These are phyloP conservation scores for Psettodes erumei DNA, from an alignment of 2,113 vertebrate genomes.

Conservation along the genomic window DNA sequence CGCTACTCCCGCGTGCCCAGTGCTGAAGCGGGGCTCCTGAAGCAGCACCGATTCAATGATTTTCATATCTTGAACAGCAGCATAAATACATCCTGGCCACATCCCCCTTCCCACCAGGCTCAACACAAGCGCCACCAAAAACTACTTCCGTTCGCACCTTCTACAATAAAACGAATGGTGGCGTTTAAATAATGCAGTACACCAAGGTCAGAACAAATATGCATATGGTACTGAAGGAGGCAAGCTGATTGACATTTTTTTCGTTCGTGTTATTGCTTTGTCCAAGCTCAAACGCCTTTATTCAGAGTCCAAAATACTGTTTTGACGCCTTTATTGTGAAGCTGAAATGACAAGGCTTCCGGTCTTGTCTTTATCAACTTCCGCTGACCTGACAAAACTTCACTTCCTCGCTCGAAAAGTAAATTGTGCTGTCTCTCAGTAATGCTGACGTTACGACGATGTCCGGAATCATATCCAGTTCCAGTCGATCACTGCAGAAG, in stretches of 20 bases:
- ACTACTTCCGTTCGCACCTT: slow-evolving; percentile 28
- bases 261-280: not conserved
- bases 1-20: slow-evolving; percentile 20
- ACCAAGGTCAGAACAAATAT: rapidly evolving
- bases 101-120: slow-evolving; percentile 76
- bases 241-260: too few species aligned
- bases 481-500: not conserved
- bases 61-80: slow-evolving; percentile 72
- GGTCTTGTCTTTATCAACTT: not conserved
- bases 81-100: slow-evolving; percentile 78
- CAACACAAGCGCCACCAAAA: not conserved
- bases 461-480: not conserved
- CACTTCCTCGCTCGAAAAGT: slow-evolving; percentile 56
- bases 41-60: slow-evolving; percentile 52
- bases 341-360: not conserved
- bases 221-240: too few species aligned
- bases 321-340: slow-evolving; percentile 10
- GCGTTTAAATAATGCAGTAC: too few species aligned
- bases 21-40: slow-evolving; percentile 41
- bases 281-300: not conserved
- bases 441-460: slow-evolving; percentile 28
- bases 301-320: not conserved
- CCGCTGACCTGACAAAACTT: not conserved
- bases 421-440: slow-evolving; percentile 37
- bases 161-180: slow-evolving; percentile 39